These are phyloP conservation scores for Oxyruncus cristatus DNA, from an alignment of 2,113 vertebrate species.

Conservation along the genomic window DNA sequence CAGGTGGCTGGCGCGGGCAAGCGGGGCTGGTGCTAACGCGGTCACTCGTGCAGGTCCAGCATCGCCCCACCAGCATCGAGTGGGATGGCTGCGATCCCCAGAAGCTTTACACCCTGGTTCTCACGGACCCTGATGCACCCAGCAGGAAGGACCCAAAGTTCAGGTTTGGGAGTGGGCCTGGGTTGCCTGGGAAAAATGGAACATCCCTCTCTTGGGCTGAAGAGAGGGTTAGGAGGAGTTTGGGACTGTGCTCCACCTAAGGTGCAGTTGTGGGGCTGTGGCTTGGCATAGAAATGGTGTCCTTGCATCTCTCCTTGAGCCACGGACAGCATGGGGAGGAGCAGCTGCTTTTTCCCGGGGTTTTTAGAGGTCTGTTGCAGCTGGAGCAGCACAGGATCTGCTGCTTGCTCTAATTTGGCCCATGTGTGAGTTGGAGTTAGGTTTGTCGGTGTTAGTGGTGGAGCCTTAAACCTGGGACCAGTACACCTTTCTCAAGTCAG, in stretches of 20 bases:
- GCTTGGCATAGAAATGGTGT: neutral
- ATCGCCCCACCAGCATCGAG: slow-evolving; percentile 81
- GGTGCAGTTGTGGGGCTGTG: neutral
- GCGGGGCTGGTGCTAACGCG: neutral
- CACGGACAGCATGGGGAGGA: neutral
- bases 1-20: neutral
- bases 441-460: neutral
- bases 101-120: slow-evolving; percentile 89
- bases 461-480: neutral
- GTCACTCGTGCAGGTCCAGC: slow-evolving; percentile 80
- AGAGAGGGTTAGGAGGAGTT: neutral
- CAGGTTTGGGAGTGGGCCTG: slow-evolving; percentile 68
- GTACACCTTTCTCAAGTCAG: neutral
- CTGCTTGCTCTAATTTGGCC: neutral
- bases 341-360: neutral
- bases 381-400: neutral
- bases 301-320: neutral
- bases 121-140: slow-evolving; percentile 96
- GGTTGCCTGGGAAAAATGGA: neutral
- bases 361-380: neutral
- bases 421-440: neutral
- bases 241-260: accelerated
- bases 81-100: slow-evolving; percentile 86
- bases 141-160: slow-evolving; percentile 91
- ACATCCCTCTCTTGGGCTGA: neutral